These are phyloP conservation scores for Murina feae DNA, from an alignment of 2,113 vertebrate genomes.

Conservation along the genomic window DNA sequence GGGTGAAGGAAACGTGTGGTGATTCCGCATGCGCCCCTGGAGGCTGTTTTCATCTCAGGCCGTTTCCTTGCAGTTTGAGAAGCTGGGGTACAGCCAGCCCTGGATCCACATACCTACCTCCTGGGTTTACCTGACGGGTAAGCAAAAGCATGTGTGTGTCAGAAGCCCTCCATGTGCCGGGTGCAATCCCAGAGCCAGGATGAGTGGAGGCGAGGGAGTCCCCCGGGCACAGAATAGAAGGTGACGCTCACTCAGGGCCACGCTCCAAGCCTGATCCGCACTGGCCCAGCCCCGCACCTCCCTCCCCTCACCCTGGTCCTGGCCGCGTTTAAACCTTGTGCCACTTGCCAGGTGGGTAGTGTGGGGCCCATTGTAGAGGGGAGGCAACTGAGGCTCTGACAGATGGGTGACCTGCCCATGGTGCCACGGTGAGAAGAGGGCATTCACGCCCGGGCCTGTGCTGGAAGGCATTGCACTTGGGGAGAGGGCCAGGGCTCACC, in stretches of 20 bases:
- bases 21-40: not conserved
- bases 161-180: not conserved
- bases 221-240: not conserved
- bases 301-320: not conserved
- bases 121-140: conserved; percentile 90
- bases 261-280: not conserved
- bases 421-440: not conserved
- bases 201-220: not conserved
- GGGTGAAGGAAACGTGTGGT: not conserved
- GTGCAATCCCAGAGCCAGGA: not conserved
- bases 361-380: not conserved
- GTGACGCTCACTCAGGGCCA: rapidly evolving
- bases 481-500: not conserved
- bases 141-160: not conserved
- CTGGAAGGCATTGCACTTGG: not conserved
- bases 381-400: not conserved
- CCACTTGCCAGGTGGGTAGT: not conserved
- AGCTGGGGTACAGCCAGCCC: conserved; percentile 88
- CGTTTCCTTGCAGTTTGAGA: conserved; percentile 86
- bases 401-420: not conserved
- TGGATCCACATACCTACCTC: conserved; percentile 87
- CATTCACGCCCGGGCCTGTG: not conserved
- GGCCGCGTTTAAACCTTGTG: not conserved
- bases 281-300: not conserved
- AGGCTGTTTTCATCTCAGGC: conserved; percentile 2